Base-by-base conservation (phyloP, 1,140 invertebrate genomes). In the Caenorhabditis briggsae region DNA sequence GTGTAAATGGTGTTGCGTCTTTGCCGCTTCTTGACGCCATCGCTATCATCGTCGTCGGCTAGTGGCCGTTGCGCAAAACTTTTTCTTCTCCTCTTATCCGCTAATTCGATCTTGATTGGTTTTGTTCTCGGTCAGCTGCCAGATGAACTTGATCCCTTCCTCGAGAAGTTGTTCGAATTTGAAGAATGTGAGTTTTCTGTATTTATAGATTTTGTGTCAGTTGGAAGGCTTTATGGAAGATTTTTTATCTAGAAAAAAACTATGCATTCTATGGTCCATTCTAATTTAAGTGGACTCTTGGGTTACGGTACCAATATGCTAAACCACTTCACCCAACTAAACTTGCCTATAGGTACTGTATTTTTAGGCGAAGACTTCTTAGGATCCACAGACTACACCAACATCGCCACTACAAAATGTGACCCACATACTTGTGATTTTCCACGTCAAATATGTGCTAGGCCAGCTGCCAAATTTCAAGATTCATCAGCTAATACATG, bases 131-230 rank as follows among this genome's bases (percentile, higher is more conserved):
- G 70, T 78, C 70, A 90, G 53, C 86, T 91, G 56, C 91, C 91
- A 18, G 78, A 88, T 33, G 84, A 92, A 14, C 86, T 91, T 50
- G 91, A 91, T 86, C 83, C 89, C 6, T 91, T 91, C 74, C 85
- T 91, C 18, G 91, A 91, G 74, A 86, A 85, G n/a, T 84, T 91
- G 5, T 91, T 91, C 84, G 91, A 91, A 82, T 91, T 89, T 18
- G 65, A 85, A 41, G 90, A 91, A 90, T 91, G 91, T 91, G 78
- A 88, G 88, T 89, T 50, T 50, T 58, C 6, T 82, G 87, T 65
- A 2, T 82, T 46, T 55, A 41, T 8, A 41, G 12, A 23, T 0
- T 25, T 41, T 85, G 18, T 6, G 3, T 33, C 33, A 33, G 1
- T 33, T 33, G 33, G 33, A 33, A 33, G 33, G 33, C 3, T 33